Conservation (phyloP, 1,140 invertebrate species). For the Ips typographus region DNA sequence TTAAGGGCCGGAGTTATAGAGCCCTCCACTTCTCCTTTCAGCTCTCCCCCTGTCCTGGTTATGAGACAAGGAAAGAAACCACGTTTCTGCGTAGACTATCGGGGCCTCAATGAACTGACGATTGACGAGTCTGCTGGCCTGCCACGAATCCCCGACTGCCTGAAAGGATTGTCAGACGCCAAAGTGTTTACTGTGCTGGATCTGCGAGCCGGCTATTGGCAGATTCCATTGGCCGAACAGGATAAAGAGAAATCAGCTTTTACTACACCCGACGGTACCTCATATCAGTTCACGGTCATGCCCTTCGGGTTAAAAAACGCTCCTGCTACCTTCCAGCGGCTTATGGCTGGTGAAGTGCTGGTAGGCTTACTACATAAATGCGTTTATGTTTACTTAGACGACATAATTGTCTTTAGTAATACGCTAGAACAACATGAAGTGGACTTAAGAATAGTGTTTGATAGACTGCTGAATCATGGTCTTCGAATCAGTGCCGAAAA, state of each 20-base stretch:
- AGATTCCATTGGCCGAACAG: slow-evolving; percentile 34
- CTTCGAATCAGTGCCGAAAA: slow-evolving; percentile 14
- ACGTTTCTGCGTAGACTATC: slow-evolving; percentile 43
- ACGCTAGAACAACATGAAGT: not conserved
- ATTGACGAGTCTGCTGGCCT: slow-evolving; percentile 44
- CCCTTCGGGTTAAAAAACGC: slow-evolving; percentile 42
- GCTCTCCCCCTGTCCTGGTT: slow-evolving; percentile 31
- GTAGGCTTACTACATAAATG: slow-evolving; percentile 26
- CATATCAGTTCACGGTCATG: slow-evolving; percentile 41
- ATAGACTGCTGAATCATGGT: slow-evolving; percentile 13
- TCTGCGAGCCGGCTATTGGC: slow-evolving; percentile 42
- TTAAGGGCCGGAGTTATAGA: slow-evolving; percentile 24
- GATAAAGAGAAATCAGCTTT: slow-evolving; percentile 36
- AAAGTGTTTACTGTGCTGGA: slow-evolving; percentile 38
- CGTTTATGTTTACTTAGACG: slow-evolving; percentile 34
- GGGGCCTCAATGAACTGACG: slow-evolving; percentile 52
- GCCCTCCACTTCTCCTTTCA: slow-evolving; percentile 5
- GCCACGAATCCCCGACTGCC: slow-evolving; percentile 25
- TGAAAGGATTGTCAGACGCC: slow-evolving; percentile 25
- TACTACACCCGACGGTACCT: slow-evolving; percentile 38
- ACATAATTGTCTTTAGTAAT: slow-evolving; percentile 12
- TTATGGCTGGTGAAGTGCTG: slow-evolving; percentile 31
- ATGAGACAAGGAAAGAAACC: slow-evolving; percentile 31
- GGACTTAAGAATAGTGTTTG: slow-evolving; percentile 12
- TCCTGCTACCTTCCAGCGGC: slow-evolving; percentile 37